Percentiles rank a stretch among this genome's conserved stretches.
phyloP scores from a whole-genome alignment of 2,113 vertebrate genomes.

The Polyodon spathula region DNA sequence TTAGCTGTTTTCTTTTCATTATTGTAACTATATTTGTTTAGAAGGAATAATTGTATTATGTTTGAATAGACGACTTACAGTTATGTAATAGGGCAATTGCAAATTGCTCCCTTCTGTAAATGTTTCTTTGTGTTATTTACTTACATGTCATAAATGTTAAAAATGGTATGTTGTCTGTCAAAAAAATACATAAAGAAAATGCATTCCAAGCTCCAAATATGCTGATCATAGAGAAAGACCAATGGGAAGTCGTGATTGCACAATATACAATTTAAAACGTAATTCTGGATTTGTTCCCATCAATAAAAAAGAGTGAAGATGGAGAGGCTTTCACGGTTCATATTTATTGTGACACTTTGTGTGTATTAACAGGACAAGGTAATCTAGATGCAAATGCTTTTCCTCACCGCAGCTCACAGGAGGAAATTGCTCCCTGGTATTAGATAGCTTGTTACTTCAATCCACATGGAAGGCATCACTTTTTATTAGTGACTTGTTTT shows the following conservation, averaged over 20 bases:
- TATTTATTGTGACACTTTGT: not conserved
- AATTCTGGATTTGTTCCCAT: conserved; percentile 1
- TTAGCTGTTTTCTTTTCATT: too few species aligned
- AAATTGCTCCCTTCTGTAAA: too few species aligned
- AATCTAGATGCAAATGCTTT: conserved; percentile 7
- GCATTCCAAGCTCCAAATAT: too few species aligned
- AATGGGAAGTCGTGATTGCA: not conserved
- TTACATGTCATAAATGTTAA: too few species aligned
- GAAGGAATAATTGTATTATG: too few species aligned
- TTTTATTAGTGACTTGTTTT: conserved; percentile 16
- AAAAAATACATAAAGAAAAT: not conserved
- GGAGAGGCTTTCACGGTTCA: not conserved
- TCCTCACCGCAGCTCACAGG: conserved; percentile 5
- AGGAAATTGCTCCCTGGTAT: conserved; percentile 13
- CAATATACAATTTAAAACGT: not conserved
- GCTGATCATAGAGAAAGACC: too few species aligned
- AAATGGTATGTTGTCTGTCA: too few species aligned
- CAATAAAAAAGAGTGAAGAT: not conserved
- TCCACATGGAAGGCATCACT: conserved; percentile 7
- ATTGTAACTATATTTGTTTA: too few species aligned
- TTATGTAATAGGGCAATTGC: too few species aligned
- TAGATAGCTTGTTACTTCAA: conserved; percentile 3
- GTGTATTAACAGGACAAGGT: not conserved
- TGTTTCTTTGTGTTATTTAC: too few species aligned
- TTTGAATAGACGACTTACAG: too few species aligned